Evolutionary conservation across 2,888 invertebrate genomes (phyloP).

Genomic region (Caradrina clavipalpis): DNA sequence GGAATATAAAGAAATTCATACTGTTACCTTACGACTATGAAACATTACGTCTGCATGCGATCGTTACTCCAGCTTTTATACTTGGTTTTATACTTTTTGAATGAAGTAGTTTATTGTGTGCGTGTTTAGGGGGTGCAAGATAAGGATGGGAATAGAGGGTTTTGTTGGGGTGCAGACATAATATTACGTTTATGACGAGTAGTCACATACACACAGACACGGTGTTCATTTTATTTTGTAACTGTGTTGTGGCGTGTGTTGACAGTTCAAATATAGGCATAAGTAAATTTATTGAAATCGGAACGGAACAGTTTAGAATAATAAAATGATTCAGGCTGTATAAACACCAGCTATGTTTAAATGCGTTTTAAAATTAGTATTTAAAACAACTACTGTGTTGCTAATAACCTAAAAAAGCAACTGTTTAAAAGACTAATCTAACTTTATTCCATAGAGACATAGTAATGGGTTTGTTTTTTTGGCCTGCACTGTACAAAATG

Average conservation of each 20-base stretch:
- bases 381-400: background rate
- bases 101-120: constrained; percentile 62
- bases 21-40: constrained; percentile 37
- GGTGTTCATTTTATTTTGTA: constrained; percentile 4
- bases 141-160: constrained; percentile 31
- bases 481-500: background rate
- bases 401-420: background rate
- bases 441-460: constrained; percentile 45
- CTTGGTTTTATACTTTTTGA: constrained; percentile 53
- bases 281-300: too few relatives aligned
- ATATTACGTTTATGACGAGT: constrained; percentile 48
- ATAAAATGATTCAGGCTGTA: too few relatives aligned
- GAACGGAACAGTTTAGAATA: too few relatives aligned
- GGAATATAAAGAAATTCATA: constrained; percentile 64
- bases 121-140: constrained; percentile 44
- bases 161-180: constrained; percentile 39
- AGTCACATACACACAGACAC: constrained; percentile 18
- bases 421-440: constrained; percentile 44
- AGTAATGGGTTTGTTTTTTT: constrained; percentile 15
- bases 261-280: too few relatives aligned
- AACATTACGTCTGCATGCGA: constrained; percentile 52
- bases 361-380: background rate
- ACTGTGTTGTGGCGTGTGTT: background rate
- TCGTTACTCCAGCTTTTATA: constrained; percentile 51
- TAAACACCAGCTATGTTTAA: too few relatives aligned